These are phyloP conservation scores for Amphibalanus amphitrite DNA, from an alignment of 1,140 invertebrate species.

Conservation along the genomic window DNA sequence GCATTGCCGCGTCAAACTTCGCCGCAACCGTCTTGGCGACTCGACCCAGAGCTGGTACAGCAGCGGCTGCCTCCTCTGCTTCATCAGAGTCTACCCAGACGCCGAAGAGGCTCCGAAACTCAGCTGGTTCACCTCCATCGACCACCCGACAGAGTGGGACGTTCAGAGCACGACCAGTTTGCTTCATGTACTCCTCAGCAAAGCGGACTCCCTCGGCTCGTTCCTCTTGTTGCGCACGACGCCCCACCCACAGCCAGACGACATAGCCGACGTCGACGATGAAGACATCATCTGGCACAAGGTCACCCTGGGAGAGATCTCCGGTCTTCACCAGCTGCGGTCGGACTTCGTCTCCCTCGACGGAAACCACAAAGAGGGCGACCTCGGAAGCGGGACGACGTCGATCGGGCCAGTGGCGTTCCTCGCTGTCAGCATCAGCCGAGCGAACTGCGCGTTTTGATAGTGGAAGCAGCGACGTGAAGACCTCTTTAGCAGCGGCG, in stretches of 20 bases:
- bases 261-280: conserved; percentile 67
- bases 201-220: conserved; percentile 61
- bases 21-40: conserved; percentile 41
- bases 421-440: too few species aligned
- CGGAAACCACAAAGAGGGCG: conserved; percentile 48
- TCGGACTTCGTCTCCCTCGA: conserved; percentile 61
- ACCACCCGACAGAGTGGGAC: conserved; percentile 60
- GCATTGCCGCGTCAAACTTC: conserved; percentile 43
- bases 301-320: conserved; percentile 55
- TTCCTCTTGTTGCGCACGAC: conserved; percentile 45
- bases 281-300: conserved; percentile 56
- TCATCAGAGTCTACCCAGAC: conserved; percentile 42
- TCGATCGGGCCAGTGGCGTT: neutral
- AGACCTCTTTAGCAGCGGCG: too few species aligned
- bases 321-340: conserved; percentile 73
- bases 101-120: conserved; percentile 67
- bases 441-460: too few species aligned
- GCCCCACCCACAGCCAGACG: conserved; percentile 85
- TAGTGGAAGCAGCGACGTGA: too few species aligned
- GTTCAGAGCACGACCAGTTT: conserved; percentile 43
- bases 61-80: conserved; percentile 25
- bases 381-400: conserved; percentile 26
- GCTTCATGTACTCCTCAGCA: conserved; percentile 70
- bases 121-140: conserved; percentile 62
- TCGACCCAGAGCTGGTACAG: conserved; percentile 18